phyloP scores from a whole-genome alignment of 2,113 vertebrate genomes.

The Platysteira castanea region DNA sequence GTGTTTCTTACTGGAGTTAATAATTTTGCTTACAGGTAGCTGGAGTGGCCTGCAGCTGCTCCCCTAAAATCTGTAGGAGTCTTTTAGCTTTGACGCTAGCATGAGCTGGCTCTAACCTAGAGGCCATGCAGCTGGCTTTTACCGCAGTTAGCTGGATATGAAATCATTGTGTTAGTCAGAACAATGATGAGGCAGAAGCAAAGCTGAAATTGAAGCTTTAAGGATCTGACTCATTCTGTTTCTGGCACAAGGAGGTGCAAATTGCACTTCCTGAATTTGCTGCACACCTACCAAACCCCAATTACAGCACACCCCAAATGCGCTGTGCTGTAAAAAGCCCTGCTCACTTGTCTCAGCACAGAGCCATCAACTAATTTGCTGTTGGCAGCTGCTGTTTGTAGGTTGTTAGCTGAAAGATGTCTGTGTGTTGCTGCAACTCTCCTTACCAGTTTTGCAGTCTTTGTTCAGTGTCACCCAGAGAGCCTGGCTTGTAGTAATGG shows the following conservation, averaged over 20 bases:
- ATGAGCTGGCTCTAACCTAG: neutral
- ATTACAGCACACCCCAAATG: neutral
- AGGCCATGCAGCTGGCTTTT: neutral
- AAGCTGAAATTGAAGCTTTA: conserved; percentile 26
- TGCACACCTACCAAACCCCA: neutral
- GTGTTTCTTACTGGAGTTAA: neutral
- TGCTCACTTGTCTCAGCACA: neutral
- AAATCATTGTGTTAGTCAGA: conserved; percentile 28
- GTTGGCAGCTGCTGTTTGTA: neutral
- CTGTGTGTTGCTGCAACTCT: neutral
- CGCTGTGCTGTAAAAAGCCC: neutral
- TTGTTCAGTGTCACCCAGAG: neutral
- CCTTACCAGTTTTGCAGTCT: neutral
- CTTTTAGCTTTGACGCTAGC: neutral
- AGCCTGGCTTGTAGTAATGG: neutral
- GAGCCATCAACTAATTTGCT: neutral
- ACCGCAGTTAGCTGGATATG: neutral
- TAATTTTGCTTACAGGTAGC: neutral
- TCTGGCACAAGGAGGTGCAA: conserved; percentile 24
- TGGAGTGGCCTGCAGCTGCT: neutral
- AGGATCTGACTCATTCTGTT: conserved; percentile 28
- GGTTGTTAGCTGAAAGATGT: neutral
- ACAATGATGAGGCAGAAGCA: conserved; percentile 30
- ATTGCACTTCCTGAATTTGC: conserved; percentile 20
- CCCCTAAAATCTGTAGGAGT: neutral